These are phyloP conservation scores for Timandra comae DNA, from an alignment of 2,888 invertebrate species.

Conservation along the genomic window DNA sequence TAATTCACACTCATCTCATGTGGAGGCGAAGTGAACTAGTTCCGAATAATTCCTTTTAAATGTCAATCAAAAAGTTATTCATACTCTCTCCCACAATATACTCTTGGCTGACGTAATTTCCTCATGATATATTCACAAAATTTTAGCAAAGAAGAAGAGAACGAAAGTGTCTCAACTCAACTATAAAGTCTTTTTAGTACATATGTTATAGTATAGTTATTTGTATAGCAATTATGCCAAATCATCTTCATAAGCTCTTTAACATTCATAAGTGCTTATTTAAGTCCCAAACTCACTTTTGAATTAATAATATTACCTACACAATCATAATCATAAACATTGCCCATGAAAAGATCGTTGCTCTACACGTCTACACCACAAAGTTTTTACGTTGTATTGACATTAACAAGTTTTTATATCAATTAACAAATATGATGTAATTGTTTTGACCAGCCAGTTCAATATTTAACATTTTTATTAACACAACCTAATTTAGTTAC, in stretches of 20 bases:
- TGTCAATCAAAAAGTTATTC: slow-evolving; percentile 20
- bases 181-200: no score
- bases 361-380: neutral
- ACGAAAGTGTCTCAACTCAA: no score
- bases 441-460: slow-evolving; percentile 38
- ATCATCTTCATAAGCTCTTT: no score
- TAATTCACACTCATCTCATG: slow-evolving; percentile 25
- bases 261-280: no score
- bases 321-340: neutral
- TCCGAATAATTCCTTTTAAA: slow-evolving; percentile 31
- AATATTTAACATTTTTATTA: slow-evolving; percentile 61
- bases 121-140: no score
- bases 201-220: no score
- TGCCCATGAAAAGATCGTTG: neutral
- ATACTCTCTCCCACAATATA: no score
- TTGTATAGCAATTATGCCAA: no score
- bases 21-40: slow-evolving; percentile 38
- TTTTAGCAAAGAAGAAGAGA: no score
- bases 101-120: no score
- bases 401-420: slow-evolving; percentile 1
- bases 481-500: slow-evolving; percentile 33
- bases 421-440: slow-evolving; percentile 64
- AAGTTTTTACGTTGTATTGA: neutral
- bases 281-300: no score
- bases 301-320: no score